phyloP scores from a whole-genome alignment of 1,140 invertebrate genomes.

The Lepidurus couesii region DNA sequence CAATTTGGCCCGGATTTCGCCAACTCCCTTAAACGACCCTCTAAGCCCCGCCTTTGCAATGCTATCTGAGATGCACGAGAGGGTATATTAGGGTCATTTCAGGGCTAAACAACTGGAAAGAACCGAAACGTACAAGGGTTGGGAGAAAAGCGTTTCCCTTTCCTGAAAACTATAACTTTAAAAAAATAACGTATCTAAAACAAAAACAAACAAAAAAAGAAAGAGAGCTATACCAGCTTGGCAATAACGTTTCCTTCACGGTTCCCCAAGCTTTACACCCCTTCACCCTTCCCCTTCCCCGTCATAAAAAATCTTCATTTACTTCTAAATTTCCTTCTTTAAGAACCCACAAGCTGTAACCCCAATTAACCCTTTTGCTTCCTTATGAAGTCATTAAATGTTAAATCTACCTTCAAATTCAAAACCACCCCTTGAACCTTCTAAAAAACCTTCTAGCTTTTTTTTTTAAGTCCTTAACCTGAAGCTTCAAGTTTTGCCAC shows the following conservation, averaged over 20 bases:
- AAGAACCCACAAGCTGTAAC: not conserved
- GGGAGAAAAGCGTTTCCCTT: not conserved
- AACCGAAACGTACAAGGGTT: not conserved
- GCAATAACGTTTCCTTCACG: not conserved
- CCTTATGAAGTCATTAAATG: no score
- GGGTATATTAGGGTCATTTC: not conserved
- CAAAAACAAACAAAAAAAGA: not conserved
- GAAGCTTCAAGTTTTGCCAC: no score
- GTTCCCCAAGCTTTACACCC: not conserved
- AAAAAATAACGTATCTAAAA: not conserved
- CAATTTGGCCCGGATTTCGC: not conserved
- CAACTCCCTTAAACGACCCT: not conserved
- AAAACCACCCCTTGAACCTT: no score
- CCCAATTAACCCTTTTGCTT: not conserved
- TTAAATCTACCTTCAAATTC: no score
- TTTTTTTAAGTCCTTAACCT: no score
- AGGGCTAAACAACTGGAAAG: not conserved
- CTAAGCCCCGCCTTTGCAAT: constrained; percentile 3
- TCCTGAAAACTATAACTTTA: not conserved
- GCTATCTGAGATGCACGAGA: not conserved
- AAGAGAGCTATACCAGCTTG: not conserved
- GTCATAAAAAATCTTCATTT: not conserved
- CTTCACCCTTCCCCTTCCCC: not conserved
- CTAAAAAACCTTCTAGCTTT: no score
- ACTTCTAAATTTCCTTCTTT: not conserved